A percentile compares a stretch with the other conserved stretches of the same genome.
phyloP scores from a whole-genome alignment of 1,140 invertebrate genomes.

The Dermatophagoides farinae region DNA sequence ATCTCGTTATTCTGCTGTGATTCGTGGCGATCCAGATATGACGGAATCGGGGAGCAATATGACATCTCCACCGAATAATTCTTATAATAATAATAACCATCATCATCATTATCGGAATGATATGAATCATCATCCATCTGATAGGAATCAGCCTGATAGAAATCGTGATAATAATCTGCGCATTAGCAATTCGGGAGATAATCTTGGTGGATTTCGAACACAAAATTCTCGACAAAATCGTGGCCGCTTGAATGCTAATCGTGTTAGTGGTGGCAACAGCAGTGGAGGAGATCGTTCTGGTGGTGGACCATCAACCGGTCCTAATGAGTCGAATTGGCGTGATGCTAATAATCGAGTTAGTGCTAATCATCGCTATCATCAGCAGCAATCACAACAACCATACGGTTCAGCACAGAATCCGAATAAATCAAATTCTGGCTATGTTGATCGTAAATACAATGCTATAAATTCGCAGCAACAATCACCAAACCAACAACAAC shows the following conservation, averaged over 20 bases:
- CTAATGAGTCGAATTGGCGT: neutral
- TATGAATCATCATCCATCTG: neutral
- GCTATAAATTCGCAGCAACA: no score
- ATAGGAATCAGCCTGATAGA: neutral
- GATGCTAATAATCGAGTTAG: neutral
- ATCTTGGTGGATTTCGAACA: neutral
- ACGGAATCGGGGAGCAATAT: neutral
- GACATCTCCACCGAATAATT: neutral
- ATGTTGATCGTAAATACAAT: no score
- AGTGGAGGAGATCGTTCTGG: neutral
- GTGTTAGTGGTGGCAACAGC: neutral
- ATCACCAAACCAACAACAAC: neutral
- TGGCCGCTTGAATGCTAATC: neutral
- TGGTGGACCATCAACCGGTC: neutral
- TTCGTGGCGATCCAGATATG: neutral
- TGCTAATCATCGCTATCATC: neutral
- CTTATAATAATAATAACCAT: constrained; percentile 3
- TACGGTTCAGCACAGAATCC: neutral
- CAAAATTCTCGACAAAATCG: neutral
- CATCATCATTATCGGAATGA: neutral
- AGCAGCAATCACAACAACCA: neutral
- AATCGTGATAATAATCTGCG: no score
- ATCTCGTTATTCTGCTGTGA: constrained; percentile 35
- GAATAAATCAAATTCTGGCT: no score
- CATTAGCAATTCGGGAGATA: neutral